Evolutionary conservation across 2,888 invertebrate genomes (phyloP).

Genomic region (Eupithecia abbreviata): DNA sequence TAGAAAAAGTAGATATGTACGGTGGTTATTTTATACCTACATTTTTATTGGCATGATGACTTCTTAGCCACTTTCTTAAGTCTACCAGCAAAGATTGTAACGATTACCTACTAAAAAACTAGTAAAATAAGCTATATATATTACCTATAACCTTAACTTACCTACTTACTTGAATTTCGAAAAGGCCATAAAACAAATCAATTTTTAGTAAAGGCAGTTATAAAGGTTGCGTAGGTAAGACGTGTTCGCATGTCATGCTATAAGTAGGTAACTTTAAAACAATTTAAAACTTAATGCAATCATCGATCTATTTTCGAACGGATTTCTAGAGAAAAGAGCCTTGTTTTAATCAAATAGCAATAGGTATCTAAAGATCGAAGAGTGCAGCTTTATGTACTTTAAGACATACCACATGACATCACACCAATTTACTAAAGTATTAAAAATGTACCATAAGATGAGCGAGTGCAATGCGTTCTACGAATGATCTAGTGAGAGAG

Average conservation of each 20-base stretch:
- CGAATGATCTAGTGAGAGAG: conserved; percentile 60
- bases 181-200: background rate
- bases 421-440: conserved; percentile 8
- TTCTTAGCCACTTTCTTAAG: conserved; percentile 1
- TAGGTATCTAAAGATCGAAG: background rate
- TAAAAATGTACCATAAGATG: conserved; percentile 25
- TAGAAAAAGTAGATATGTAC: background rate
- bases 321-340: background rate
- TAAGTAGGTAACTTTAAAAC: background rate
- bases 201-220: background rate
- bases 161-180: background rate
- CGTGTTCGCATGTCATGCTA: background rate
- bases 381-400: too few species aligned
- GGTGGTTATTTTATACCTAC: background rate
- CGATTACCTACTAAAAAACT: background rate
- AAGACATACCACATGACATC: conserved; percentile 1
- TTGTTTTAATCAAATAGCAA: background rate
- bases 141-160: background rate
- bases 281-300: background rate
- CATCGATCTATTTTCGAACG: background rate
- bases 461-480: conserved; percentile 72
- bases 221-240: background rate
- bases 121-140: background rate
- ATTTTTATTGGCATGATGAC: background rate
- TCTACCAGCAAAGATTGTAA: conserved; percentile 2